Base-by-base conservation (phyloP, 2,797 vertebrate genomes). In the Garrulus glandarius region DNA sequence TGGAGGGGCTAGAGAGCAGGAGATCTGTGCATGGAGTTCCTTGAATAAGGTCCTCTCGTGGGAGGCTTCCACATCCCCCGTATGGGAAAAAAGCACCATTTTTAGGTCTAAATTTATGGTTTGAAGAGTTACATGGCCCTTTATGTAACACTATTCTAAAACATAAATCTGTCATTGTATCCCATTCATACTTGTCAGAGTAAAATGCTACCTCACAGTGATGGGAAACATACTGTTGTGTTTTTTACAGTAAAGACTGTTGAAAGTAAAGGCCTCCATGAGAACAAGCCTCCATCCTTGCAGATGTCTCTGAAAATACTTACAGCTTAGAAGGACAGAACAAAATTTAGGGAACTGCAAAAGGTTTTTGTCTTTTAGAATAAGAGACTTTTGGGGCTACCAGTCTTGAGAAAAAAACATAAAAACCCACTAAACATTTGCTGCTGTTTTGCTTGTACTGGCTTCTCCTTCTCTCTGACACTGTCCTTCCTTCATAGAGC, bases 401-500 rank as follows among this genome's bases (percentile, higher is more conserved):
- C 37, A 44, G 19, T 80, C 57, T 81, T 65, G 32, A 78, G 76
- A 50, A 75, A 64, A 86, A 86, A 52, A 23, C n/a, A 44, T 26
- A 9, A 37, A 86, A 89, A 46, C 26, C 41, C 23, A n/a, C 30
- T 70, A 72, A 84, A 52, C 14, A 1, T 43, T 43, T 53, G 79
- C 71, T 87, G 65, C 23, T 87, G 72, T 84, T 95, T 92, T 19
- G 18, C 81, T 69, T 87, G 22, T 89, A 63, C 49, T 80, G 92
- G 32, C 87, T 85, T 83, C 44, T 83, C 21, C 13, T 89, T 89
- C 56, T 91, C 52, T 91, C 85, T 78, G 24, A 10, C 5, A 7
- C 74, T 81, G 64, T 80, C 63, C 19, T 86, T 93, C 94, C 78
- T 96, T 96, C 89, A 57, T 55, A 64, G 90, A 96, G 93, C 96